Evolutionary conservation across 2,888 invertebrate species (phyloP).

Genomic region (Carpatolechia fugitivella): DNA sequence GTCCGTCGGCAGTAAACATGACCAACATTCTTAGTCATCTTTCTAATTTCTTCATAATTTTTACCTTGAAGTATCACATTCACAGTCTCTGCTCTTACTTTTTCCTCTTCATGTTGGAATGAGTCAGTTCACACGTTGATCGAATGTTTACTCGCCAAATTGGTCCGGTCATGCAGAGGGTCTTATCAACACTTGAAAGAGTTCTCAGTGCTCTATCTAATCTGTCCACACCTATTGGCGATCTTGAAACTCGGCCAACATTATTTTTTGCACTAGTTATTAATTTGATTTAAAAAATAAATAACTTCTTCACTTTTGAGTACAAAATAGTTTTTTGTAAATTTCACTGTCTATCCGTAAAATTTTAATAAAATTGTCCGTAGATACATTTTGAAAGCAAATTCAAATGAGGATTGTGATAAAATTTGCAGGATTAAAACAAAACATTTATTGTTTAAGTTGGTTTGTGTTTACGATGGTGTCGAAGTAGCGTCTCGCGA

Average conservation of each 20-base stretch:
- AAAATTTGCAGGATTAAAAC: slow-evolving; percentile 25
- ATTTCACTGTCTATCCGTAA: slow-evolving; percentile 43
- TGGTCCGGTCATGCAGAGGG: slow-evolving; percentile 58
- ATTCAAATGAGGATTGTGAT: slow-evolving; percentile 29
- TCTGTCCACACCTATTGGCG: slow-evolving; percentile 67
- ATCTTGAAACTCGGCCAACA: slow-evolving; percentile 58
- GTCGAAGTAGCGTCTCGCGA: slow-evolving; percentile 54
- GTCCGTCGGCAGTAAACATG: slow-evolving; percentile 62
- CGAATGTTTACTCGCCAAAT: slow-evolving; percentile 57
- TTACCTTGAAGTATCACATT: slow-evolving; percentile 30
- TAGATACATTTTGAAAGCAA: slow-evolving; percentile 27
- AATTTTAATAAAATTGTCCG: slow-evolving; percentile 29
- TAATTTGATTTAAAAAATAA: slow-evolving; percentile 41
- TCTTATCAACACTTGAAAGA: slow-evolving; percentile 72
- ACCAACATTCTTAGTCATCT: slow-evolving; percentile 56
- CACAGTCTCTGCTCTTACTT: slow-evolving; percentile 65
- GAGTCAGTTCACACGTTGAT: slow-evolving; percentile 45
- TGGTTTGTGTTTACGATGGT: slow-evolving; percentile 58
- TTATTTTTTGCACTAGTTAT: slow-evolving; percentile 49
- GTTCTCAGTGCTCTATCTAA: slow-evolving; percentile 69
- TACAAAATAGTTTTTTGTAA: slow-evolving; percentile 42
- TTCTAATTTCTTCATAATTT: slow-evolving; percentile 51
- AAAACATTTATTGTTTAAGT: slow-evolving; percentile 32
- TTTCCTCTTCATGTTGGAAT: slow-evolving; percentile 71
- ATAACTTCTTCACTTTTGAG: slow-evolving; percentile 62